These are phyloP conservation scores for Nannoperca australis DNA, from an alignment of 2,797 vertebrate genomes.

Conservation along the genomic window DNA sequence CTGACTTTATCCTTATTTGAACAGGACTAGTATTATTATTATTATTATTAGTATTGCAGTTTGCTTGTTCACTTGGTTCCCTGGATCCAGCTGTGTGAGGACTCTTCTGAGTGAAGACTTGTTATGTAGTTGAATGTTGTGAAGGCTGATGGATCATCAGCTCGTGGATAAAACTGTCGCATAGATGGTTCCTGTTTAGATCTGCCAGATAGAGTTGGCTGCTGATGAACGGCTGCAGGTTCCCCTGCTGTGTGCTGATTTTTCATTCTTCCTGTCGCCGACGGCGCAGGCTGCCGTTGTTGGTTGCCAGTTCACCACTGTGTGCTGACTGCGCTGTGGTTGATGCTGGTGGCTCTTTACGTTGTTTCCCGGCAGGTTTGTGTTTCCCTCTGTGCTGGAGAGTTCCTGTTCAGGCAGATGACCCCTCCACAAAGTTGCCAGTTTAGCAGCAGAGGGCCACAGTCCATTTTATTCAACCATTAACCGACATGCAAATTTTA, in stretches of 20 bases:
- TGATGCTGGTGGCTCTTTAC: background rate
- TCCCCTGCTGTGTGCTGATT: background rate
- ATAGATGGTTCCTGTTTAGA: background rate
- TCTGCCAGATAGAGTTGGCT: background rate
- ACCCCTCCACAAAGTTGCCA: background rate
- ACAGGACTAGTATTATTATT: constrained; percentile 4
- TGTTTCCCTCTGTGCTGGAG: constrained; percentile 7
- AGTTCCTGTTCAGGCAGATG: constrained; percentile 14
- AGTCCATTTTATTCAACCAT: constrained; percentile 6
- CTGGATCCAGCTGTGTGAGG: background rate
- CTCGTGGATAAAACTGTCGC: background rate
- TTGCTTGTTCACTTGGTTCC: constrained; percentile 5
- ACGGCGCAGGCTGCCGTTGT: background rate
- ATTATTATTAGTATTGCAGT: too few species aligned
- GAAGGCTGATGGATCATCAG: too few species aligned
- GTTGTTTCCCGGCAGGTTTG: background rate
- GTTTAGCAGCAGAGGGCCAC: background rate
- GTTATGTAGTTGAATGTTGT: background rate
- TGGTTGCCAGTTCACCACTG: background rate
- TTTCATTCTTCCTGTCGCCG: constrained; percentile 1
- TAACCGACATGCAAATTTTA: background rate
- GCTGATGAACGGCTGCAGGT: background rate
- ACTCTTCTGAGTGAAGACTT: background rate
- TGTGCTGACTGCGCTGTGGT: constrained; percentile 22
- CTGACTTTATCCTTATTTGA: constrained; percentile 41